Evolutionary conservation across 2,797 vertebrate genomes (phyloP).

Genomic region (Molossus alvarezi): DNA sequence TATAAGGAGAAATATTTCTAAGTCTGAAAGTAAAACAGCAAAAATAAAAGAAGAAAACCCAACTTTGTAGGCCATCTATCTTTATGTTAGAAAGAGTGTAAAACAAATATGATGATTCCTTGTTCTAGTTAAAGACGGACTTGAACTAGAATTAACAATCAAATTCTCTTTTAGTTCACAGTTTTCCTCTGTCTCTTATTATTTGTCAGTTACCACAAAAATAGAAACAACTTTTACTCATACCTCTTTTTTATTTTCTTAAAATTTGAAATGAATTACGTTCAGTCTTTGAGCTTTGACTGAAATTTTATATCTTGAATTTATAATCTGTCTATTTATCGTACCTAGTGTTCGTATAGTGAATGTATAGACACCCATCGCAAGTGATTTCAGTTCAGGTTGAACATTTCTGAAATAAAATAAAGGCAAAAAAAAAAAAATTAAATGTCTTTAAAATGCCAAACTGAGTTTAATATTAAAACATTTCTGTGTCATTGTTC

Average conservation of each 20-base stretch:
- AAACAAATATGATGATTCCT: neutral
- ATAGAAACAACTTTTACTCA: neutral
- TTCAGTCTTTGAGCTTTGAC: neutral
- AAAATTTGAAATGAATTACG: neutral
- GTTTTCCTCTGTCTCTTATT: neutral
- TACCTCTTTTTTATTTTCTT: neutral
- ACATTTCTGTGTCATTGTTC: neutral
- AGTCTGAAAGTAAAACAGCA: neutral
- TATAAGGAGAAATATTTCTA: neutral
- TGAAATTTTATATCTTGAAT: neutral
- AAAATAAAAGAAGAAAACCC: neutral
- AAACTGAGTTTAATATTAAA: neutral
- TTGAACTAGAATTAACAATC: neutral
- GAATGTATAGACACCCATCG: slow-evolving; percentile 93
- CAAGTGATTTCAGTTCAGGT: slow-evolving; percentile 95
- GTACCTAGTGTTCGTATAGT: slow-evolving; percentile 93
- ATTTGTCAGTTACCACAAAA: slow-evolving; percentile 37
- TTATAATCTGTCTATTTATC: slow-evolving; percentile 63
- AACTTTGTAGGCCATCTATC: neutral
- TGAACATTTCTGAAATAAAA: slow-evolving; percentile 92
- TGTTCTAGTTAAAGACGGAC: neutral
- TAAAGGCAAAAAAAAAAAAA: slow-evolving; percentile 28
- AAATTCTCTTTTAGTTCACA: neutral
- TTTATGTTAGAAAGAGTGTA: neutral
- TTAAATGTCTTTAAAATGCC: neutral